A percentile compares a stretch with the other conserved stretches of the same genome.
phyloP scores from a whole-genome alignment of 2,797 vertebrate genomes.

The Phoebastria nigripes region DNA sequence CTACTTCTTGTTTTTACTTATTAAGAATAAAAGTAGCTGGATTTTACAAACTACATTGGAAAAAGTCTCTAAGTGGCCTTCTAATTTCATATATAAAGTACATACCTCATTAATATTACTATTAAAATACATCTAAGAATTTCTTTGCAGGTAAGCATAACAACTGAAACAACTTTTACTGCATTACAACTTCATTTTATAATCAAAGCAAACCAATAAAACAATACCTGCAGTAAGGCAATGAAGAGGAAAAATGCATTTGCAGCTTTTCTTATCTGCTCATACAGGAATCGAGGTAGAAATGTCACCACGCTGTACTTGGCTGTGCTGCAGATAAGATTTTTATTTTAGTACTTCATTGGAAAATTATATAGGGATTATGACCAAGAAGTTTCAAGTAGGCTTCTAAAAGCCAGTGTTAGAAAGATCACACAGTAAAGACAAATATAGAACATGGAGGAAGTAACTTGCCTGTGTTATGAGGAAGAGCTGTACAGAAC shows the following conservation, averaged over 20 bases:
- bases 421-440: not conserved
- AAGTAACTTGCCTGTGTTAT: not conserved
- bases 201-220: not conserved
- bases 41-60: not conserved
- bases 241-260: conserved; percentile 99
- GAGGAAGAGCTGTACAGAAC: not conserved
- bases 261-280: conserved; percentile 97
- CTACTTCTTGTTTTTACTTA: not conserved
- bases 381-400: not conserved
- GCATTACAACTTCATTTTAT: not conserved
- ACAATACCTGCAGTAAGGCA: conserved; percentile 97
- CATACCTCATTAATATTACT: not conserved
- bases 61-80: not conserved
- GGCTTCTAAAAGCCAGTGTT: not conserved
- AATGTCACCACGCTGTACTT: conserved; percentile 98
- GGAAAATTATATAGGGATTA: not conserved
- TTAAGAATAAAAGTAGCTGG: not conserved
- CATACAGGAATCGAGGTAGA: conserved; percentile 97
- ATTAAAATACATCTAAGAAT: not conserved
- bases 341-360: not conserved
- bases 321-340: conserved; percentile 83
- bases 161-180: not conserved
- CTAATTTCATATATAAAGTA: not conserved
- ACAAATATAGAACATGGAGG: not conserved
- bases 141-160: not conserved